A percentile compares a stretch with the other conserved stretches of the same genome.
Conservation (phyloP, 2,797 vertebrate genomes). For the Chaetodon trifasciatus region DNA sequence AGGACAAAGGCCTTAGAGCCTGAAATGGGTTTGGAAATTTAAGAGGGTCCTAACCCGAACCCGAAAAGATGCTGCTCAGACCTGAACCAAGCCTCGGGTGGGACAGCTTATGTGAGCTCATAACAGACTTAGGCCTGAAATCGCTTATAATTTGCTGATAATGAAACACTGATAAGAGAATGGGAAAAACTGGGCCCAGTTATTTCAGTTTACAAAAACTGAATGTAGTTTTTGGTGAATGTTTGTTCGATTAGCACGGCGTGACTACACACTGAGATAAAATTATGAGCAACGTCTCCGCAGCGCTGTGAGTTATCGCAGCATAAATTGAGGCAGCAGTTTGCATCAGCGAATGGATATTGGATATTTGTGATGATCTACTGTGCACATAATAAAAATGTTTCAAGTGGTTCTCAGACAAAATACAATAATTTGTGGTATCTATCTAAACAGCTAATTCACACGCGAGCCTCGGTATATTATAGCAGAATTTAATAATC, state of each 20-base stretch:
- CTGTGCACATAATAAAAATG: constrained; percentile 47
- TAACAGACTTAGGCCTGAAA: constrained; percentile 39
- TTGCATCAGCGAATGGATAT: constrained; percentile 48
- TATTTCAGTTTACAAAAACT: constrained; percentile 42
- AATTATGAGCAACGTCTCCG: constrained; percentile 29
- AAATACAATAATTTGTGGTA: constrained; percentile 54
- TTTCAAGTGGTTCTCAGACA: constrained; percentile 50
- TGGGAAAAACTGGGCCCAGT: neutral
- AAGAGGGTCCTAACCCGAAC: constrained; percentile 49
- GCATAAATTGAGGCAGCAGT: constrained; percentile 38
- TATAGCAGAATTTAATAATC: constrained; percentile 33
- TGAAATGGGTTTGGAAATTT: constrained; percentile 59
- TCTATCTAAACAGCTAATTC: constrained; percentile 44
- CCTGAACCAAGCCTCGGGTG: constrained; percentile 33
- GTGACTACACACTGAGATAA: constrained; percentile 27
- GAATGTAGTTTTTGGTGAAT: constrained; percentile 30
- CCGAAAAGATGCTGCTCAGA: constrained; percentile 33
- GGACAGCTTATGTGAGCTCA: constrained; percentile 12
- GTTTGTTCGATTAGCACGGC: constrained; percentile 40
- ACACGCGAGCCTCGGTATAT: constrained; percentile 31
- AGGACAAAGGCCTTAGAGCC: constrained; percentile 54
- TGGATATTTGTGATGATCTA: constrained; percentile 60
- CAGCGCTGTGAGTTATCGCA: constrained; percentile 36
- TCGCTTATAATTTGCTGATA: constrained; percentile 51
- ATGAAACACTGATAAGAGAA: constrained; percentile 36